A percentile compares a stretch with the other conserved stretches of the same genome.
Conservation (phyloP, 2,888 invertebrate genomes). For the Oscheius onirici region DNA sequence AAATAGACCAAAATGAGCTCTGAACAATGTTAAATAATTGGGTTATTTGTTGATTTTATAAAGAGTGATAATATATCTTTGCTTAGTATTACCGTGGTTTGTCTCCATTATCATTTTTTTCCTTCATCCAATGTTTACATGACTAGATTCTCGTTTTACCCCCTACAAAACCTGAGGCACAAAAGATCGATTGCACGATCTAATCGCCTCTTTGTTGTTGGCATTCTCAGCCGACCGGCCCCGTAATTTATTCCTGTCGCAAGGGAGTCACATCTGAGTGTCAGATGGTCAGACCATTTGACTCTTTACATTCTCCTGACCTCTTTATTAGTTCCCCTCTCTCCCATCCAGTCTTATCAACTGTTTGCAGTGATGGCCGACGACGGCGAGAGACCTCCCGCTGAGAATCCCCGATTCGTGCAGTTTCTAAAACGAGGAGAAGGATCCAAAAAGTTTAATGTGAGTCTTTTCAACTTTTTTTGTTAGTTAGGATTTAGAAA, state of each 20-base stretch:
- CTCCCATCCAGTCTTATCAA: neutral
- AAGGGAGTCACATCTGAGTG: neutral
- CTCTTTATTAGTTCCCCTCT: too few relatives aligned
- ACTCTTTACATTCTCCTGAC: neutral
- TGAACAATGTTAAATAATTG: neutral
- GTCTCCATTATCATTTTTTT: too few relatives aligned
- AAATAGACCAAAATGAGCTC: slow-evolving; percentile 16
- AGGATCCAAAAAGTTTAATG: slow-evolving; percentile 7
- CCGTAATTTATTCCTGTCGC: slow-evolving; percentile 18
- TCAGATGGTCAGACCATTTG: neutral
- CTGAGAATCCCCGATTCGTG: slow-evolving; percentile 2
- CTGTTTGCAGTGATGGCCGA: slow-evolving; percentile 3
- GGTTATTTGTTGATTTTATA: slow-evolving; percentile 4
- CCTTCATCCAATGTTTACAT: too few relatives aligned
- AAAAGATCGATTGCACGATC: slow-evolving; percentile 14
- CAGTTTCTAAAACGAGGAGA: slow-evolving; percentile 11
- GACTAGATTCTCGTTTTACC: too few relatives aligned
- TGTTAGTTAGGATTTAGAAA: neutral
- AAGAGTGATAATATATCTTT: neutral
- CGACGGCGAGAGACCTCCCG: slow-evolving; percentile 11
- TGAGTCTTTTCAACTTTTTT: neutral
- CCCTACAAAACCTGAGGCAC: too few relatives aligned
- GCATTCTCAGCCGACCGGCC: neutral
- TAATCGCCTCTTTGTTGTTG: slow-evolving; percentile 29
- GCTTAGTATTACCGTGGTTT: neutral